Percentiles rank a stretch among this genome's conserved stretches.
Conservation (phyloP, 2,888 invertebrate genomes). For the Bruchidius siliquastri region DNA sequence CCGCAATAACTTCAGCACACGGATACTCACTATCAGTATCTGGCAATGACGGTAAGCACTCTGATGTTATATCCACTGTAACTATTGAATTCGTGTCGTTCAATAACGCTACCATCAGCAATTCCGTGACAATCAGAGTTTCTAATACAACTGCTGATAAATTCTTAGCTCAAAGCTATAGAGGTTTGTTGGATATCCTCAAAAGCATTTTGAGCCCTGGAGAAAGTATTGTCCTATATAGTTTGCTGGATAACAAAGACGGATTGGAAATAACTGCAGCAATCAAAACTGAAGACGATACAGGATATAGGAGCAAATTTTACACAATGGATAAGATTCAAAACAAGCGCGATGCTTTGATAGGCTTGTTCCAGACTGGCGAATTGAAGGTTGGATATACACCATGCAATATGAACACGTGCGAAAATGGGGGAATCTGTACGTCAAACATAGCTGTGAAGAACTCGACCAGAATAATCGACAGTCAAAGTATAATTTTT, state of each 20-base stretch:
- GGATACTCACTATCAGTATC: constrained; percentile 75
- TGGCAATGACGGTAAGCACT: constrained; percentile 86
- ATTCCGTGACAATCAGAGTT: constrained; percentile 74
- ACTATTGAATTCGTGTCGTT: constrained; percentile 78
- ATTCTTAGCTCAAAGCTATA: constrained; percentile 75
- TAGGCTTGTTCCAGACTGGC: constrained; percentile 58
- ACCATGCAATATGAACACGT: constrained; percentile 68
- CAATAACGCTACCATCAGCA: constrained; percentile 75
- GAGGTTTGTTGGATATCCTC: constrained; percentile 66
- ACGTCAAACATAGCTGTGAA: constrained; percentile 66
- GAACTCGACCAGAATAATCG: constrained; percentile 68
- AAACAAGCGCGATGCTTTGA: constrained; percentile 61
- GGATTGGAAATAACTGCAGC: constrained; percentile 71
- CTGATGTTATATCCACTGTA: constrained; percentile 81
- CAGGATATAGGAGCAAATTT: constrained; percentile 60
- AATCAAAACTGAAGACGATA: constrained; percentile 49
- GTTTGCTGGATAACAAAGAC: constrained; percentile 63
- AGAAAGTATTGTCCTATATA: constrained; percentile 66
- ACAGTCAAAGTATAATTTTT: constrained; percentile 76
- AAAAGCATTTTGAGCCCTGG: constrained; percentile 61
- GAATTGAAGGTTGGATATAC: constrained; percentile 68
- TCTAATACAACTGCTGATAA: constrained; percentile 67
- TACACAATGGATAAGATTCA: constrained; percentile 62
- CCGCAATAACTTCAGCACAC: constrained; percentile 64
- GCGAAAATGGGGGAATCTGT: constrained; percentile 76